Conservation (phyloP, 2,797 vertebrate genomes). For the Hafferia zeledoni region DNA sequence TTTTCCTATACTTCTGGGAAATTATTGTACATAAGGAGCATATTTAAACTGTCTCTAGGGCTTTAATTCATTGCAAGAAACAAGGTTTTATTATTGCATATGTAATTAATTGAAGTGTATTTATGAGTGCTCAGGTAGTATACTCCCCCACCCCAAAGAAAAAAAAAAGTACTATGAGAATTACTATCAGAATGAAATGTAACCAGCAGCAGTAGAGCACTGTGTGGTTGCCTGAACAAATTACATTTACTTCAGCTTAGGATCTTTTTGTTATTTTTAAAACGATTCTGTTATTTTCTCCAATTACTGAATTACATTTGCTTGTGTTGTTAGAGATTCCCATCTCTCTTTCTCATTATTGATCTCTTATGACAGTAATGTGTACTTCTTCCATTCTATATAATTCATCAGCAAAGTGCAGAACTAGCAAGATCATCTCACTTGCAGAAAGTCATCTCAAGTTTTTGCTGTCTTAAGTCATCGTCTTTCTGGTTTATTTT, state of each 20-base stretch:
- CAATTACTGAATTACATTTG: neutral
- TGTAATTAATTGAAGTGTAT: neutral
- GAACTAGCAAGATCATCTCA: neutral
- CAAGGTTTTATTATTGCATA: neutral
- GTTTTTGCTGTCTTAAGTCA: neutral
- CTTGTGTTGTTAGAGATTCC: neutral
- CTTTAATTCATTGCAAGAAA: neutral
- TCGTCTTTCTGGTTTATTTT: neutral
- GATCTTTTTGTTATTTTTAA: neutral
- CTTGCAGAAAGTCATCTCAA: neutral
- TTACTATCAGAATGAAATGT: neutral
- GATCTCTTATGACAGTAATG: neutral
- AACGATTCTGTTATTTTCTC: neutral
- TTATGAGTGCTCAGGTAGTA: neutral
- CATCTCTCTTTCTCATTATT: neutral
- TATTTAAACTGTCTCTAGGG: neutral
- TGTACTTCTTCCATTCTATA: neutral
- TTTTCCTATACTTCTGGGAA: neutral
- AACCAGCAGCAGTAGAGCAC: neutral
- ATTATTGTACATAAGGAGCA: neutral
- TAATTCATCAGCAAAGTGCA: neutral
- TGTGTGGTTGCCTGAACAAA: neutral
- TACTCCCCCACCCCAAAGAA: neutral
- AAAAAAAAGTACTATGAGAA: too few relatives aligned
- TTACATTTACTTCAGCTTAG: neutral